Evolutionary conservation across 2,113 vertebrate genomes (phyloP).

Genomic region (Puntigrus tetrazona): DNA sequence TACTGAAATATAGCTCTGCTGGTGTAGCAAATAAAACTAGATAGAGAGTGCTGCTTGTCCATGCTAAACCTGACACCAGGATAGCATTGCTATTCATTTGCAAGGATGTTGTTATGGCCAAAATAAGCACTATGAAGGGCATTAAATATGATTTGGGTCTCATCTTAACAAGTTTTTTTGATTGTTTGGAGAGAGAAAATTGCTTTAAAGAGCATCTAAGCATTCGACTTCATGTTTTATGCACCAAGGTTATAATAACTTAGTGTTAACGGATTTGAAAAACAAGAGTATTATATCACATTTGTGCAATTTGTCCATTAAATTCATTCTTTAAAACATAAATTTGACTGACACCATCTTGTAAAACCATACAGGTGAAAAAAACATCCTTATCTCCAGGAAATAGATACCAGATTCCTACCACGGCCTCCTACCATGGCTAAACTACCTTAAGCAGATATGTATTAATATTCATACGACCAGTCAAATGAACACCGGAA

Average conservation of each 20-base stretch:
- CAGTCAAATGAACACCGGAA: constrained; percentile 37
- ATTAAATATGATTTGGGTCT: not conserved
- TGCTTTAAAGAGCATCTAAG: not conserved
- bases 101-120: not conserved
- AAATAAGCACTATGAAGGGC: not conserved
- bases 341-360: not conserved
- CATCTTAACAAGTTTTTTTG: not conserved
- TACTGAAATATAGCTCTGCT: not conserved
- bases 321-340: not conserved
- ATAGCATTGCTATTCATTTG: not conserved
- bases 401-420: not conserved
- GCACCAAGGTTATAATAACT: not conserved
- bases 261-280: not conserved
- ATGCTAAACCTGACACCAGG: not conserved
- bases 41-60: not conserved
- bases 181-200: not conserved
- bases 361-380: not conserved
- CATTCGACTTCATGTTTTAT: no score
- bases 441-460: constrained; percentile 8
- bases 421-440: not conserved
- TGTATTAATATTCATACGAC: constrained; percentile 31
- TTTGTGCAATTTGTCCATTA: not conserved
- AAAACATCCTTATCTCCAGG: constrained; percentile 7
- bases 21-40: not conserved
- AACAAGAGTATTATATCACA: not conserved